Evolutionary conservation across 2,888 invertebrate genomes (phyloP).

Genomic region (Sthenelais limicola): DNA sequence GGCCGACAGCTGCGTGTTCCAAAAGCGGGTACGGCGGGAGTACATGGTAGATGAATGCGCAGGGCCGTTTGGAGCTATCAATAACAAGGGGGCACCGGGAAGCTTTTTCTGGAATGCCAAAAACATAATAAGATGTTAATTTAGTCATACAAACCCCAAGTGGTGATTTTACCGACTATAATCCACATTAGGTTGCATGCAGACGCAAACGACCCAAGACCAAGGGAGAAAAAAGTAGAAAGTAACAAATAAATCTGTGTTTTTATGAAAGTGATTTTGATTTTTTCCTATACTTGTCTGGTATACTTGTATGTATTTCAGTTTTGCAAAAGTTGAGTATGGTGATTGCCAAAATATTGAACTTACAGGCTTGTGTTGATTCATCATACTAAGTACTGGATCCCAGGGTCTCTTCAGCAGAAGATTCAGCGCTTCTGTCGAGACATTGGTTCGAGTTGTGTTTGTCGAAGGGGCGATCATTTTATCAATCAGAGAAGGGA

Average conservation of each 20-base stretch:
- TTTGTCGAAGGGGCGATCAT: conserved; percentile 75
- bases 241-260: too few species aligned
- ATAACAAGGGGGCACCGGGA: conserved; percentile 76
- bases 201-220: too few species aligned
- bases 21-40: conserved; percentile 79
- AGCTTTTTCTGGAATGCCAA: conserved; percentile 78
- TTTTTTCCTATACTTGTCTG: too few species aligned
- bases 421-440: conserved; percentile 79
- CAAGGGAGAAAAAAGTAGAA: too few species aligned
- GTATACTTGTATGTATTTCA: too few species aligned
- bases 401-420: conserved; percentile 83
- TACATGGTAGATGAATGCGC: conserved; percentile 57
- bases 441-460: conserved; percentile 63
- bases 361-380: conserved; percentile 78
- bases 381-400: conserved; percentile 77
- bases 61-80: conserved; percentile 71
- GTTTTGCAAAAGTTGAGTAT: too few species aligned
- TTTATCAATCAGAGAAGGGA: conserved; percentile 82
- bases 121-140: too few species aligned
- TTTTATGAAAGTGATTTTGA: too few species aligned
- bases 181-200: too few species aligned
- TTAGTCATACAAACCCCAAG: too few species aligned
- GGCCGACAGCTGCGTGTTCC: conserved; percentile 80
- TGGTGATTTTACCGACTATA: too few species aligned
- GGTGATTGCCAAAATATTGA: too few species aligned